Evolutionary conservation across 2,888 invertebrate species (phyloP).

Genomic region (Pseudococcus viburni): DNA sequence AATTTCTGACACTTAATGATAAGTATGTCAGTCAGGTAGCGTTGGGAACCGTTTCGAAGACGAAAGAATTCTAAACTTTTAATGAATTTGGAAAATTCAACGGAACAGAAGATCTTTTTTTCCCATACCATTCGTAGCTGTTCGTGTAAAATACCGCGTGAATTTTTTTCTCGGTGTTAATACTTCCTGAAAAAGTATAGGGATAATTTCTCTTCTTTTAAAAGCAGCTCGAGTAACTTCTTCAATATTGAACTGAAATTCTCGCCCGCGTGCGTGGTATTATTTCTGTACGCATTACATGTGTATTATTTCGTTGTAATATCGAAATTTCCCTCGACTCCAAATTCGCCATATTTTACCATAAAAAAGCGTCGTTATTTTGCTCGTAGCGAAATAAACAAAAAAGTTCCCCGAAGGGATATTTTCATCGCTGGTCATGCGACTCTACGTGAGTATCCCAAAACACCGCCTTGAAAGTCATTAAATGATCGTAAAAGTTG

Average conservation of each 20-base stretch:
- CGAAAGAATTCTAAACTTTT: neutral
- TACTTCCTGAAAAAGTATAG: neutral
- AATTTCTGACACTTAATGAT: neutral
- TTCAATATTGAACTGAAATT: neutral
- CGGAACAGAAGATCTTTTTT: neutral
- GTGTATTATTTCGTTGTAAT: neutral
- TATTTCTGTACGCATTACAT: neutral
- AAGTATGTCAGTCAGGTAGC: neutral
- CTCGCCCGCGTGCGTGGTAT: neutral
- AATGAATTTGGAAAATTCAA: neutral
- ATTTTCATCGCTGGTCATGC: neutral
- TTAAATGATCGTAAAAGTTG: neutral
- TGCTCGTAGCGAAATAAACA: neutral
- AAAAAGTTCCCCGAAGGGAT: neutral
- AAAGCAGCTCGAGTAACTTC: neutral
- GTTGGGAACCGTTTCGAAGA: neutral
- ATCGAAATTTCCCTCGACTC: neutral
- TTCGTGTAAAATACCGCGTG: neutral
- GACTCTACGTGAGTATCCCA: neutral
- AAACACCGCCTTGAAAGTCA: neutral
- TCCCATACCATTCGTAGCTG: neutral
- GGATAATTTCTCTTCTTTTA: neutral
- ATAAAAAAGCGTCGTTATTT: neutral
- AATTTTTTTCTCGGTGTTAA: neutral
- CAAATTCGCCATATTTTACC: neutral